These are phyloP conservation scores for Halictus rubicundus DNA, from an alignment of 1,140 invertebrate genomes.

Conservation along the genomic window DNA sequence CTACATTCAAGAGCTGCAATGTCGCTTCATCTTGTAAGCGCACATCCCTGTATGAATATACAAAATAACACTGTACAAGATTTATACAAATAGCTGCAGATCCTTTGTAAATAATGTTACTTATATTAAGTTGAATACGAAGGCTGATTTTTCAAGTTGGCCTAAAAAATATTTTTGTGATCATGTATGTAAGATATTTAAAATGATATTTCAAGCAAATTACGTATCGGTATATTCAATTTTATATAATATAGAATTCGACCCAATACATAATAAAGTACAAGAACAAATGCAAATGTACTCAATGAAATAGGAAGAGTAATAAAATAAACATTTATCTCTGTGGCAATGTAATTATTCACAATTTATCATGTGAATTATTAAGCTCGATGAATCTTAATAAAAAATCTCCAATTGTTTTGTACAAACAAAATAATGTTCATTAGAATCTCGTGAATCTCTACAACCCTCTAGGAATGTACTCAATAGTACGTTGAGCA, in stretches of 20 bases:
- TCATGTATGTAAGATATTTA: not conserved
- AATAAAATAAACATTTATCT: conserved; percentile 16
- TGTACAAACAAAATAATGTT: conserved; percentile 3
- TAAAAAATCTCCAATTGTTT: not conserved
- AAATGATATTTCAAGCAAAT: not conserved
- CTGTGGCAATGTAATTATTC: not conserved
- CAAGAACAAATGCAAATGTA: conserved; percentile 10
- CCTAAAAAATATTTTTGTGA: not conserved
- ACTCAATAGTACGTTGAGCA: conserved; percentile 60
- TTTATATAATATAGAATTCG: not conserved
- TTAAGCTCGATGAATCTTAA: conserved; percentile 1
- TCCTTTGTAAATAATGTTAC: not conserved
- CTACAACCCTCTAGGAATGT: conserved; percentile 50
- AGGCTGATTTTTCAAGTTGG: not conserved
- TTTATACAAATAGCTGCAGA: conserved; percentile 15
- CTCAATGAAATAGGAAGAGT: conserved; percentile 20
- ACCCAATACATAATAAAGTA: not conserved
- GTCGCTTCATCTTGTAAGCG: not conserved
- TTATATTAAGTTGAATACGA: not conserved
- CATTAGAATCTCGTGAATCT: conserved; percentile 21
- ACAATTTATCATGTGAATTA: not conserved
- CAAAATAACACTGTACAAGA: conserved; percentile 14
- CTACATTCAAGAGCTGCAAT: not conserved
- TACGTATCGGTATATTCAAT: conserved; percentile 2
- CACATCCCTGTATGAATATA: not conserved